These are phyloP conservation scores for fruit fly (Drosophila melanogaster) DNA, from an alignment of 1,140 invertebrate species.

Conservation along the genomic window DNA sequence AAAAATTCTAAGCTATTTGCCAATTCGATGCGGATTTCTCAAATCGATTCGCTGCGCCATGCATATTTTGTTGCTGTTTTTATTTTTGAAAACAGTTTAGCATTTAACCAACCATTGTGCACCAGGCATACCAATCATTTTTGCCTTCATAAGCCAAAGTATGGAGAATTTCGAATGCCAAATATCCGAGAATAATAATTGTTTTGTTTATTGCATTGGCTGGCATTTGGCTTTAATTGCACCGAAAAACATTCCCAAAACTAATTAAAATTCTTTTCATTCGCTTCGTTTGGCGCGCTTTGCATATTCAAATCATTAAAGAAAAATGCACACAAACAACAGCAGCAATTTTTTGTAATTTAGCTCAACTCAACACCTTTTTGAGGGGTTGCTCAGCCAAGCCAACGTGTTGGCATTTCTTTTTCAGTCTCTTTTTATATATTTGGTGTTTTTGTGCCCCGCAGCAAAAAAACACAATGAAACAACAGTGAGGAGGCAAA, in stretches of 20 bases:
- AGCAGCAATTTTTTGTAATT: slow-evolving; percentile 56
- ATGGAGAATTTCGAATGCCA: slow-evolving; percentile 23
- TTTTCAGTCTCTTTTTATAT: slow-evolving; percentile 15
- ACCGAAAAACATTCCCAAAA: slow-evolving; percentile 51
- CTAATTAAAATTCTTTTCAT: slow-evolving; percentile 75
- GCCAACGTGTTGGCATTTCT: slow-evolving; percentile 71
- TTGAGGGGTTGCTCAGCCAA: slow-evolving; percentile 30
- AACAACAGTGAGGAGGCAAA: not conserved
- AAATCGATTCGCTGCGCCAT: slow-evolving; percentile 37
- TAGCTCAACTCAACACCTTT: slow-evolving; percentile 72
- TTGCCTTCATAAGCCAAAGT: slow-evolving; percentile 5
- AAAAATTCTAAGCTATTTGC: not conserved
- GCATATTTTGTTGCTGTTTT: slow-evolving; percentile 40
- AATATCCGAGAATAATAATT: slow-evolving; percentile 42
- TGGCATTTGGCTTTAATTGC: slow-evolving; percentile 42
- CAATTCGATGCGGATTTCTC: slow-evolving; percentile 32
- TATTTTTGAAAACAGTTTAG: slow-evolving; percentile 22
- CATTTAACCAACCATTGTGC: slow-evolving; percentile 24
- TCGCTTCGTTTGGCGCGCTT: slow-evolving; percentile 24
- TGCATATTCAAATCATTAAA: slow-evolving; percentile 68
- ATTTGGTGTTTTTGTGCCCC: slow-evolving; percentile 29
- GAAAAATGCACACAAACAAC: slow-evolving; percentile 43
- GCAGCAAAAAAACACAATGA: slow-evolving; percentile 61
- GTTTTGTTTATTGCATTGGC: slow-evolving; percentile 53
- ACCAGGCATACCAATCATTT: slow-evolving; percentile 23